These are phyloP conservation scores for Varecia variegata DNA, from an alignment of 2,797 vertebrate species.

Conservation along the genomic window DNA sequence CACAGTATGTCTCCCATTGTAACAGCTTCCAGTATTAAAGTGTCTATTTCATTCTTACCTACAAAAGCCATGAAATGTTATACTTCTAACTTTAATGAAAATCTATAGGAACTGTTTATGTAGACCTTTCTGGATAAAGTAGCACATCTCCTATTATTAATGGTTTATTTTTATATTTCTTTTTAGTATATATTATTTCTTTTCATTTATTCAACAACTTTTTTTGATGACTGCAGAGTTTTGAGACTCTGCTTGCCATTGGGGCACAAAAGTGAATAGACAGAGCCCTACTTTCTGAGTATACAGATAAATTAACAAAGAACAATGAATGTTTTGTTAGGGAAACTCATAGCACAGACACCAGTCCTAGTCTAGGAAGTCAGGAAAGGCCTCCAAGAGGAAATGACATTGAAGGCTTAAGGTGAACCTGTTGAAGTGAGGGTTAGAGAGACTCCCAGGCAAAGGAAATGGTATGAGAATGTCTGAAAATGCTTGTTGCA, in stretches of 20 bases:
- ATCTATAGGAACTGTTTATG: not conserved
- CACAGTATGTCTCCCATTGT: not conserved
- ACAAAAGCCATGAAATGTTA: constrained; percentile 17
- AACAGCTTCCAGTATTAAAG: not conserved
- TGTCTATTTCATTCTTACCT: constrained; percentile 22
- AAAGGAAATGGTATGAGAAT: not conserved
- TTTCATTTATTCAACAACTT: not conserved
- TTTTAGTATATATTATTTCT: not conserved
- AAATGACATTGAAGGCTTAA: not conserved
- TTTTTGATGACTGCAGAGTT: not conserved
- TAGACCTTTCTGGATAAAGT: constrained; percentile 26
- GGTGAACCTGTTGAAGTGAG: not conserved
- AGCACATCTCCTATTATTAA: not conserved
- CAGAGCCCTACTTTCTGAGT: constrained; percentile 61
- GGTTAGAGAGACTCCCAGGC: not conserved
- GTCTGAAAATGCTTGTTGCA: not conserved
- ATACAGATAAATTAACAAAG: constrained; percentile 51
- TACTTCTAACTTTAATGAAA: constrained; percentile 36
- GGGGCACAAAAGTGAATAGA: constrained; percentile 35
- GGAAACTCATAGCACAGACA: not conserved
- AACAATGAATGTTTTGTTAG: constrained; percentile 39
- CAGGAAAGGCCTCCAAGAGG: not conserved
- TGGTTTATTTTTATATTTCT: not conserved
- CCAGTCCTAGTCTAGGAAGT: constrained; percentile 8
- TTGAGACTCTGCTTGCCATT: not conserved